phyloP scores from a whole-genome alignment of 2,888 invertebrate genomes.

The Sympetrum striolatum region DNA sequence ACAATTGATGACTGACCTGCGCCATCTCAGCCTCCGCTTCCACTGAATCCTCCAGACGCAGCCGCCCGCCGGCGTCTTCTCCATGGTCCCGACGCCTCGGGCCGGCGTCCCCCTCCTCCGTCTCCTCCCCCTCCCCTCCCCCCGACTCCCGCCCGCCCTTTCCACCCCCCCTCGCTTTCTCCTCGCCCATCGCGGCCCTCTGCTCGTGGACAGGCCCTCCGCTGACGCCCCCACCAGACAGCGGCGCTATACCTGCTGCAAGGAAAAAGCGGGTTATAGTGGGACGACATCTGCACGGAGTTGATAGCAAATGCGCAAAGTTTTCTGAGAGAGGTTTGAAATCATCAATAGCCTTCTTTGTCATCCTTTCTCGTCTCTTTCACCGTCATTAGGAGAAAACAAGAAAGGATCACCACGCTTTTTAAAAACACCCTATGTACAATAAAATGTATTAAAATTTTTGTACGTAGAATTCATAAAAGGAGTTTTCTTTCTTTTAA shows the following conservation, averaged over 20 bases:
- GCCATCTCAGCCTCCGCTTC: constrained; percentile 20
- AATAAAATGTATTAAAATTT: no score
- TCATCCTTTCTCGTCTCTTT: no score
- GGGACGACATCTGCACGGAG: not conserved
- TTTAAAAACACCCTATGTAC: no score
- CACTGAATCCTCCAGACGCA: not conserved
- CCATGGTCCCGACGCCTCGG: not conserved
- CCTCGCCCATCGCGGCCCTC: not conserved
- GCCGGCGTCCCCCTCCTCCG: not conserved
- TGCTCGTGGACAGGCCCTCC: not conserved
- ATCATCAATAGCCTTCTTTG: no score
- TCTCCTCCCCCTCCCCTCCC: not conserved
- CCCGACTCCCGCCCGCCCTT: not conserved
- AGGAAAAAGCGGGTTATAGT: not conserved
- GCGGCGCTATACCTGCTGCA: not conserved
- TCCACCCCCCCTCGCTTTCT: not conserved
- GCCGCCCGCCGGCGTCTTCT: not conserved
- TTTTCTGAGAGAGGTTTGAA: no score
- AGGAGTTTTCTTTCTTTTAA: no score
- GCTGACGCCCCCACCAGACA: not conserved
- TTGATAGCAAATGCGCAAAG: not conserved
- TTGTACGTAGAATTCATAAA: no score
- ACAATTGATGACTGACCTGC: constrained; percentile 6
- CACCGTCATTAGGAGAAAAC: no score
- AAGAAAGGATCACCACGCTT: no score